Conservation (phyloP, 2,888 invertebrate species). For the Noctua comes region DNA sequence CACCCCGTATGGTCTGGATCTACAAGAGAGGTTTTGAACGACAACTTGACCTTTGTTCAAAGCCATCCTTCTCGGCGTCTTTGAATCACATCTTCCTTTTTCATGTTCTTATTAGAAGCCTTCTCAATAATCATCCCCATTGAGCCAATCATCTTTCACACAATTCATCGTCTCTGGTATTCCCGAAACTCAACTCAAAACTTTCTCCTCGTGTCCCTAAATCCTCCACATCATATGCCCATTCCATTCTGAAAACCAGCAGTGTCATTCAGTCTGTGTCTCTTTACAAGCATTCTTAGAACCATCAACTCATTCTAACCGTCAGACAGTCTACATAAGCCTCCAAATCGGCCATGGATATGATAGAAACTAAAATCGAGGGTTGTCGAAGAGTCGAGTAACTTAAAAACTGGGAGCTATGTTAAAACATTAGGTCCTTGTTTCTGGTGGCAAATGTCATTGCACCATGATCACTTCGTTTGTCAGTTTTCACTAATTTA, state of each 20-base stretch:
- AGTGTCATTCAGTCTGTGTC: no score
- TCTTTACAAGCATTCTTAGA: neutral
- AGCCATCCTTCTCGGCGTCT: neutral
- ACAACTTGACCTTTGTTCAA: neutral
- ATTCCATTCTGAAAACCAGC: neutral
- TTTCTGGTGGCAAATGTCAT: conserved; percentile 16
- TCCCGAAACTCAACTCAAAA: neutral
- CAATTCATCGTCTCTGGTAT: neutral
- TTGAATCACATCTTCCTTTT: neutral
- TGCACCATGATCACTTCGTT: conserved; percentile 28
- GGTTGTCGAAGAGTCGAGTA: neutral
- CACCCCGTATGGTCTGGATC: neutral
- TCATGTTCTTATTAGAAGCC: neutral
- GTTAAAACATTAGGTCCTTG: conserved; percentile 12
- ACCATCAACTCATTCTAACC: neutral
- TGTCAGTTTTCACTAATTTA: conserved; percentile 18
- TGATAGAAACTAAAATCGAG: neutral
- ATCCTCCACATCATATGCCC: neutral
- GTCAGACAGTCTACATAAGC: neutral
- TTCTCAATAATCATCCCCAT: neutral
- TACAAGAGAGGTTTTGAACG: neutral
- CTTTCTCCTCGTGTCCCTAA: neutral
- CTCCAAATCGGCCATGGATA: neutral
- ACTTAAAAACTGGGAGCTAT: neutral
- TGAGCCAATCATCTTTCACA: neutral